phyloP scores from a whole-genome alignment of 2,888 invertebrate species.

The Steromphala cineraria region DNA sequence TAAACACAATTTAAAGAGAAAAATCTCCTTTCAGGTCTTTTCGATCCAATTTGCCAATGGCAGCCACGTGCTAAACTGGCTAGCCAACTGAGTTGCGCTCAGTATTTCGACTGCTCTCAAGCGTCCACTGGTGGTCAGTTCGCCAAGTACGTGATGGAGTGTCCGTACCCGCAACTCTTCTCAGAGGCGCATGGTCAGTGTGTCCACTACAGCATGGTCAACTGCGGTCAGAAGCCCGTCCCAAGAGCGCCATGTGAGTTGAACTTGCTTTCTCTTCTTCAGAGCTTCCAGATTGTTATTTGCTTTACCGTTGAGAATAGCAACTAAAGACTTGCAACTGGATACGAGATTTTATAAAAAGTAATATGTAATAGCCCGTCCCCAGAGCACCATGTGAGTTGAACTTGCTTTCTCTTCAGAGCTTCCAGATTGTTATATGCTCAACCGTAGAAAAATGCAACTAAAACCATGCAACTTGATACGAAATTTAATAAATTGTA shows the following conservation, averaged over 20 bases:
- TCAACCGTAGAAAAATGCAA: not conserved
- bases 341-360: too few species aligned
- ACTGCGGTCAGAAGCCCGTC: conserved; percentile 1
- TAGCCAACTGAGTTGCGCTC: conserved; percentile 22
- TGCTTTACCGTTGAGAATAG: too few species aligned
- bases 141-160: conserved; percentile 26
- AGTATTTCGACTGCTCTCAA: conserved; percentile 26
- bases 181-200: not conserved
- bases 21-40: not conserved
- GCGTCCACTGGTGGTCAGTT: not conserved
- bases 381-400: conserved; percentile 23
- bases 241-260: conserved; percentile 23
- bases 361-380: too few species aligned
- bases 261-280: not conserved
- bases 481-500: too few species aligned
- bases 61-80: conserved; percentile 18
- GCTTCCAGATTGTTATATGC: not conserved
- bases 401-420: not conserved
- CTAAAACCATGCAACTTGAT: not conserved
- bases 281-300: not conserved
- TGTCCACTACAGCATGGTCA: conserved; percentile 14
- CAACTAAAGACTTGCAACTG: not conserved
- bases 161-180: conserved; percentile 26
- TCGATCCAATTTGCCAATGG: conserved; percentile 19
- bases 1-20: too few species aligned